Percentiles rank a stretch among this genome's conserved stretches.
phyloP scores from a whole-genome alignment of 2,888 invertebrate genomes.

The Phasia obesa region DNA sequence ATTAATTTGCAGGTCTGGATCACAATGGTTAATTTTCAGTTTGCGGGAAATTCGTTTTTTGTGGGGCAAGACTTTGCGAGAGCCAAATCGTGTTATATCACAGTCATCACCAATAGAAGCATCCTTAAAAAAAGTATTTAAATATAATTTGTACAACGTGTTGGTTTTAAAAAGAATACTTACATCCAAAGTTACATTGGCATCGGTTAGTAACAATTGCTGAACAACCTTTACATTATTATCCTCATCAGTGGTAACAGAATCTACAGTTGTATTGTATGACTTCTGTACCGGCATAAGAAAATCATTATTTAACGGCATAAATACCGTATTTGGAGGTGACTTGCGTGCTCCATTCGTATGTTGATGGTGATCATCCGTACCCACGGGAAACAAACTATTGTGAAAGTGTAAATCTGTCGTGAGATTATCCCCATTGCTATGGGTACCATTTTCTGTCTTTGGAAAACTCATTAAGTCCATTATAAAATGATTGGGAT shows the following conservation, averaged over 20 bases:
- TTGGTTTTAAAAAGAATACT: constrained; percentile 9
- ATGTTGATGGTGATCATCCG: constrained; percentile 68
- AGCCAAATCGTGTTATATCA: constrained; percentile 71
- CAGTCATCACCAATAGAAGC: constrained; percentile 72
- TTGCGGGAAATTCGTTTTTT: constrained; percentile 93
- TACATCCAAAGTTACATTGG: constrained; percentile 76
- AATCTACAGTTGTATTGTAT: constrained; percentile 31
- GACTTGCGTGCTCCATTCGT: constrained; percentile 42
- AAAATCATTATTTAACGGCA: constrained; percentile 74
- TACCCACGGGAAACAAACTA: constrained; percentile 77
- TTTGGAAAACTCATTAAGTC: constrained; percentile 78
- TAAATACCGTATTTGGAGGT: constrained; percentile 66
- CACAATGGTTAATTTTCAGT: constrained; percentile 83
- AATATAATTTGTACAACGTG: background rate
- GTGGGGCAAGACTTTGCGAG: constrained; percentile 90
- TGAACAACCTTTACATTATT: constrained; percentile 70
- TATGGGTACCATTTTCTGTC: constrained; percentile 47
- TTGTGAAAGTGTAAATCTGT: constrained; percentile 78
- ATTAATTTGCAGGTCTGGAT: constrained; percentile 69
- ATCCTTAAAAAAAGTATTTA: constrained; percentile 32
- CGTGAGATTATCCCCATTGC: constrained; percentile 72
- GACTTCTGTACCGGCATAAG: constrained; percentile 66
- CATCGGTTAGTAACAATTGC: constrained; percentile 73
- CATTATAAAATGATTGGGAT: constrained; percentile 80
- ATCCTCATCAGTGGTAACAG: constrained; percentile 36